Evolutionary conservation across 35 echinoderm and acorn worm genomes (phyloP).

Genomic region (Patiria miniata): DNA sequence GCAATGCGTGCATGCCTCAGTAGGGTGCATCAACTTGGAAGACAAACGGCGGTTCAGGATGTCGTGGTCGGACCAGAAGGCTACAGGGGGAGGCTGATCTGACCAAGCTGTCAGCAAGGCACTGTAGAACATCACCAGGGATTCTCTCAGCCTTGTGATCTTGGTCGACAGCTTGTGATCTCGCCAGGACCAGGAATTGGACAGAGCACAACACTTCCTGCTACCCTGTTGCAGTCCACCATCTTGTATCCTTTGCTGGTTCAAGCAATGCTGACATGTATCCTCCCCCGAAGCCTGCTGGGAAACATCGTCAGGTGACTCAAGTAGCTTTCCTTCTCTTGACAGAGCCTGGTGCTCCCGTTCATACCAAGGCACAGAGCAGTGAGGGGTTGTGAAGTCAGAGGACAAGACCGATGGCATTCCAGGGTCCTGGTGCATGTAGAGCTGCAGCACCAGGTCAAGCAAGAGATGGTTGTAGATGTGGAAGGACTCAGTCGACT

Average conservation of each 20-base stretch:
- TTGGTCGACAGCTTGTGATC: not conserved
- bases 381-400: not conserved
- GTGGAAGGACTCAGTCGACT: conserved; percentile 44
- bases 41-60: not conserved
- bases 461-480: conserved; percentile 1
- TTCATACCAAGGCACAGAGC: not conserved
- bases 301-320: not conserved
- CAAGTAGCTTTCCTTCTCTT: not conserved
- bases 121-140: conserved; percentile 23
- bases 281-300: not conserved
- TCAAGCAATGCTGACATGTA: no score
- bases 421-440: not conserved
- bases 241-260: not conserved
- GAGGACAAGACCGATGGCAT: not conserved
- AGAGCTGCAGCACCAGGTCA: conserved; percentile 13
- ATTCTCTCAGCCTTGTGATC: not conserved
- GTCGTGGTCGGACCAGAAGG: not conserved
- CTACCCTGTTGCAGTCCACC: not conserved
- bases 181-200: not conserved
- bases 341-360: not conserved
- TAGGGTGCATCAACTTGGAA: not conserved
- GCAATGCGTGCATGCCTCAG: not conserved
- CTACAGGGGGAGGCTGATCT: not conserved
- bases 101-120: conserved; percentile 34
- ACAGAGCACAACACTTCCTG: not conserved